phyloP scores from a whole-genome alignment of 2,113 vertebrate species.

The Triplophysa tibetana region DNA sequence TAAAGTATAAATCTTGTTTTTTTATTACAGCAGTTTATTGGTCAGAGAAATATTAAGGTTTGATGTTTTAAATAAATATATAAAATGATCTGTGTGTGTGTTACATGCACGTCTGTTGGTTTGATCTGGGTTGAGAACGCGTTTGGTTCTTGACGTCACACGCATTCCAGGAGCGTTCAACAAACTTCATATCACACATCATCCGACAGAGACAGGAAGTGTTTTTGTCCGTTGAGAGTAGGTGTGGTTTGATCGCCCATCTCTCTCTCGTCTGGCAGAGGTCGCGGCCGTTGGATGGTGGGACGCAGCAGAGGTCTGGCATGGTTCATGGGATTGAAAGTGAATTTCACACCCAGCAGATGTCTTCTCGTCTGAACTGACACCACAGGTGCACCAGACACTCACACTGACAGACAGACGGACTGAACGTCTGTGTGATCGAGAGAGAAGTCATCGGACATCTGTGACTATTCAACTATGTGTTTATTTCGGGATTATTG shows the following conservation, averaged over 20 bases:
- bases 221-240: neutral
- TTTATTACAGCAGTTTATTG: neutral
- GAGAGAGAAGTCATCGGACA: neutral
- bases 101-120: no score
- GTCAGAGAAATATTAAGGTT: neutral
- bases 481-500: neutral
- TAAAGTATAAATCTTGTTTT: slow-evolving; percentile 4
- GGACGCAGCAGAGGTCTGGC: slow-evolving; percentile 38
- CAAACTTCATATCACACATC: neutral
- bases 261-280: slow-evolving; percentile 56
- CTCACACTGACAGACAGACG: slow-evolving; percentile 71
- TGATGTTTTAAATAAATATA: no score
- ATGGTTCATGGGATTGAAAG: slow-evolving; percentile 68
- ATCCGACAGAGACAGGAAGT: neutral
- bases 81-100: no score
- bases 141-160: no score
- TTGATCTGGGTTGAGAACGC: no score
- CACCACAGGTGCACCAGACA: slow-evolving; percentile 68
- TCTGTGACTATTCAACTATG: neutral
- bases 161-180: no score
- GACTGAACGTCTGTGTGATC: slow-evolving; percentile 40
- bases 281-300: slow-evolving; percentile 52
- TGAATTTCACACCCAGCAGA: slow-evolving; percentile 71
- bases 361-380: slow-evolving; percentile 65
- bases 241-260: neutral